Evolutionary conservation across 2,113 vertebrate genomes (phyloP).

Genomic region (Rhynchomys soricoides): DNA sequence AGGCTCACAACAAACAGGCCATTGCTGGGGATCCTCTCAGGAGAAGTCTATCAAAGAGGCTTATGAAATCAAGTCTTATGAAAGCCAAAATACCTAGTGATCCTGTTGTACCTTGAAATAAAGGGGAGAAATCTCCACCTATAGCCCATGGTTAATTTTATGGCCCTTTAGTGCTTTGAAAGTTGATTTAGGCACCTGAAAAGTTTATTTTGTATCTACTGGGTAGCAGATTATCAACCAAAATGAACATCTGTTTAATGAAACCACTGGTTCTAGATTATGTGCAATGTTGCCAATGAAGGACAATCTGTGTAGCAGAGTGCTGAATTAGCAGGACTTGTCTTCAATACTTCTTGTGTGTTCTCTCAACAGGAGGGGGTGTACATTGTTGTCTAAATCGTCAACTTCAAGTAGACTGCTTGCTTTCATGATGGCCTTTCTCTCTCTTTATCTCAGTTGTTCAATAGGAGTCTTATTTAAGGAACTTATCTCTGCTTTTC

Average conservation of each 20-base stretch:
- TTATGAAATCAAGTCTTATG: no score
- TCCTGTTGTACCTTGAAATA: not conserved
- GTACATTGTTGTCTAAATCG: not conserved
- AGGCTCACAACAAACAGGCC: not conserved
- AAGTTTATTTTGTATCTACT: not conserved
- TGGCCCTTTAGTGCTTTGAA: not conserved
- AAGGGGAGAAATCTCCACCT: not conserved
- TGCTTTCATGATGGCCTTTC: not conserved
- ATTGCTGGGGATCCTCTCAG: fast-evolving
- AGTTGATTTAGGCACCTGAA: not conserved
- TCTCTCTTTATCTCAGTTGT: not conserved
- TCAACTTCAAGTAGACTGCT: not conserved
- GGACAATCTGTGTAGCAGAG: not conserved
- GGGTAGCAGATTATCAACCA: not conserved
- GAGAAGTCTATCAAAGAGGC: not conserved
- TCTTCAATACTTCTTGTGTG: not conserved
- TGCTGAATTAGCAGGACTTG: not conserved
- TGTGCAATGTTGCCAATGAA: not conserved
- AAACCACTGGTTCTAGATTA: not conserved
- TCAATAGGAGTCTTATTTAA: not conserved
- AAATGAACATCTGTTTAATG: not conserved
- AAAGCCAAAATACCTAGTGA: not conserved
- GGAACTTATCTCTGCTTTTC: not conserved
- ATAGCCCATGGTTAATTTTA: not conserved
- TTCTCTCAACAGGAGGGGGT: not conserved